These are phyloP conservation scores for Drosophila mimica DNA, from an alignment of 2,888 invertebrate genomes.

Conservation along the genomic window DNA sequence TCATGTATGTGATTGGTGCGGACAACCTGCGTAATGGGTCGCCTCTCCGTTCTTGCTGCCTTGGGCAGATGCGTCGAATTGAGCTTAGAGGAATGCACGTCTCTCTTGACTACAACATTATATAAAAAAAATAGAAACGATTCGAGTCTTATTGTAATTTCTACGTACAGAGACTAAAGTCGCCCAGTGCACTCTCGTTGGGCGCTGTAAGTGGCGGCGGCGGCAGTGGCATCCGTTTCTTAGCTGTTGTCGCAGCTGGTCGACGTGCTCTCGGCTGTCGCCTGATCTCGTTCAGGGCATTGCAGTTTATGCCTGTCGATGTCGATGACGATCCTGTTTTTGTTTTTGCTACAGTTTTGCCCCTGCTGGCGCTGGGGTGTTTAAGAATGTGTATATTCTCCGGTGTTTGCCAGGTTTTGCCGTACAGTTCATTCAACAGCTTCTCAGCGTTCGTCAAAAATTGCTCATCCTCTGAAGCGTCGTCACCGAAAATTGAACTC, in stretches of 20 bases:
- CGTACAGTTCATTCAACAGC: conserved; percentile 82
- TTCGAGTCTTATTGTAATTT: neutral
- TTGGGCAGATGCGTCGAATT: conserved; percentile 80
- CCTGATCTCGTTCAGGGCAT: conserved; percentile 32
- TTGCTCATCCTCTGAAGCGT: conserved; percentile 59
- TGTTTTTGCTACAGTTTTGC: conserved; percentile 17
- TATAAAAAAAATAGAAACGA: too few relatives aligned
- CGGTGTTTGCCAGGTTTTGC: conserved; percentile 84
- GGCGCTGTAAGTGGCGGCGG: neutral
- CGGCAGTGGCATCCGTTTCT: conserved; percentile 22
- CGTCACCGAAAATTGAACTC: conserved; percentile 32
- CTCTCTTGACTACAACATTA: conserved; percentile 39
- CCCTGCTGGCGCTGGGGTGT: conserved; percentile 59
- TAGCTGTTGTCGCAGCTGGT: conserved; percentile 23
- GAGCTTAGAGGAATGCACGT: conserved; percentile 64
- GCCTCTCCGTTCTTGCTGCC: conserved; percentile 23
- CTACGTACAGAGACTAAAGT: conserved; percentile 82
- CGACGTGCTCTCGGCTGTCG: conserved; percentile 24
- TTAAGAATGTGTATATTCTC: conserved; percentile 81
- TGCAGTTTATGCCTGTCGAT: neutral
- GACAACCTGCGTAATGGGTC: neutral
- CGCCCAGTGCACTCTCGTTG: conserved; percentile 75
- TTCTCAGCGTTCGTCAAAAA: conserved; percentile 78
- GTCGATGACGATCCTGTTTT: neutral
- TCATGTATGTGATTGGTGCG: conserved; percentile 57